A percentile compares a stretch with the other conserved stretches of the same genome.
phyloP scores from a whole-genome alignment of 2,113 vertebrate genomes.

The Platichthys flesus region DNA sequence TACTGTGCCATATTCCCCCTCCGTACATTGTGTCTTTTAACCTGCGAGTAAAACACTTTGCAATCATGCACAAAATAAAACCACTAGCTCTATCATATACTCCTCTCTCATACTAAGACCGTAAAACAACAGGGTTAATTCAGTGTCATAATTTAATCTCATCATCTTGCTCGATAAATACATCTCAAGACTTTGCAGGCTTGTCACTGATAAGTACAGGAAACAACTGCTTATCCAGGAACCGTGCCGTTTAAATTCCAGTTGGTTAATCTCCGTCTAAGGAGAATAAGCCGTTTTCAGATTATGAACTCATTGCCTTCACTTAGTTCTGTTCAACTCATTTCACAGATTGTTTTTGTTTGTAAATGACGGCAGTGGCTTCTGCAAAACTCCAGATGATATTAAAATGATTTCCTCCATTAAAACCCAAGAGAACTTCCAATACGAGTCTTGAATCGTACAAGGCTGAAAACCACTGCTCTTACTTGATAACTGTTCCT shows the following conservation, averaged over 20 bases:
- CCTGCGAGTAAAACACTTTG: neutral
- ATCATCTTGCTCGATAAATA: constrained; percentile 18
- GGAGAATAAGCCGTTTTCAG: constrained; percentile 29
- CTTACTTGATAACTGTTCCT: constrained; percentile 99
- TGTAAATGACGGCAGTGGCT: neutral
- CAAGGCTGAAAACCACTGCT: neutral
- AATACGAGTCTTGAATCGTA: neutral
- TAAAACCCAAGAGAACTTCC: neutral
- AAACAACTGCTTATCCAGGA: constrained; percentile 9
- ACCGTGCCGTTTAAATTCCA: constrained; percentile 15
- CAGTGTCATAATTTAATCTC: neutral
- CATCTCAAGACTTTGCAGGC: constrained; percentile 7
- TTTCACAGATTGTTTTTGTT: neutral
- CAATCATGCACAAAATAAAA: neutral
- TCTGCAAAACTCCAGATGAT: neutral
- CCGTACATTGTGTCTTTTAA: constrained; percentile 4
- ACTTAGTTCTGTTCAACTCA: constrained; percentile 6
- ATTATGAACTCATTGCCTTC: neutral
- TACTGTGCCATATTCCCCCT: constrained; percentile 3
- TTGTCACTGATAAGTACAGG: constrained; percentile 5
- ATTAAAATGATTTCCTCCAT: neutral
- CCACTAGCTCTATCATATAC: neutral
- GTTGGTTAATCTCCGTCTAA: constrained; percentile 13
- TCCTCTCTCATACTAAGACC: constrained; percentile 2
- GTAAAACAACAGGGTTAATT: constrained; percentile 4